These are phyloP conservation scores for Drosophila greeni DNA, from an alignment of 2,888 invertebrate species.

Conservation along the genomic window DNA sequence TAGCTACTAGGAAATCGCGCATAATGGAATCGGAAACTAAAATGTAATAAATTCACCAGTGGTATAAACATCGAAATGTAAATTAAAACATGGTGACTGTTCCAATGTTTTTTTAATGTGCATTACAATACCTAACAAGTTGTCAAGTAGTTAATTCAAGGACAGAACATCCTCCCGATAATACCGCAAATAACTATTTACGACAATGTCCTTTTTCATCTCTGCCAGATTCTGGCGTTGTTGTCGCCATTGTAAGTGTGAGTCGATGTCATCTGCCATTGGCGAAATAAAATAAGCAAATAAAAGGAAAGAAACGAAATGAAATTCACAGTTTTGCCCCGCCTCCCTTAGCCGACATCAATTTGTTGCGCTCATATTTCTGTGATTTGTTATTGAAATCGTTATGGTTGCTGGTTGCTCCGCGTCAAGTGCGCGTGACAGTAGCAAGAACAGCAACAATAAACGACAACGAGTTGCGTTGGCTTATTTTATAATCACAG, in stretches of 20 bases:
- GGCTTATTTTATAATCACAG: constrained; percentile 65
- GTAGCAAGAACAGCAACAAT: constrained; percentile 20
- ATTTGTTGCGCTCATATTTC: constrained; percentile 15
- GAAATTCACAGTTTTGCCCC: constrained; percentile 10
- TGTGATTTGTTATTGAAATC: constrained; percentile 59
- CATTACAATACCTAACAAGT: neutral
- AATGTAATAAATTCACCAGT: neutral
- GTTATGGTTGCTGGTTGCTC: constrained; percentile 53
- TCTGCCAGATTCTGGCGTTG: constrained; percentile 1
- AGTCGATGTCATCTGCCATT: constrained; percentile 50
- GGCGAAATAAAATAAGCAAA: constrained; percentile 8
- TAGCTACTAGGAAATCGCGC: no score
- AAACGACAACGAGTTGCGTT: constrained; percentile 31
- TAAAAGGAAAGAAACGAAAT: constrained; percentile 9
- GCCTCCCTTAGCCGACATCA: constrained; percentile 10
- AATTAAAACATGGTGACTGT: neutral
- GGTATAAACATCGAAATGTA: neutral
- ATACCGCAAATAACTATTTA: neutral
- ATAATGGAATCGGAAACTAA: no score
- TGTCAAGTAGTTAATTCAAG: neutral
- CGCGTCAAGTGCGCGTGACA: constrained; percentile 52
- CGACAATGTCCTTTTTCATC: neutral
- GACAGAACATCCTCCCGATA: neutral
- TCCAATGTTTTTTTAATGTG: neutral
- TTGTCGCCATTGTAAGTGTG: constrained; percentile 26